Base-by-base conservation (phyloP, 1,140 invertebrate species). In the Adoxophyes honmai region DNA sequence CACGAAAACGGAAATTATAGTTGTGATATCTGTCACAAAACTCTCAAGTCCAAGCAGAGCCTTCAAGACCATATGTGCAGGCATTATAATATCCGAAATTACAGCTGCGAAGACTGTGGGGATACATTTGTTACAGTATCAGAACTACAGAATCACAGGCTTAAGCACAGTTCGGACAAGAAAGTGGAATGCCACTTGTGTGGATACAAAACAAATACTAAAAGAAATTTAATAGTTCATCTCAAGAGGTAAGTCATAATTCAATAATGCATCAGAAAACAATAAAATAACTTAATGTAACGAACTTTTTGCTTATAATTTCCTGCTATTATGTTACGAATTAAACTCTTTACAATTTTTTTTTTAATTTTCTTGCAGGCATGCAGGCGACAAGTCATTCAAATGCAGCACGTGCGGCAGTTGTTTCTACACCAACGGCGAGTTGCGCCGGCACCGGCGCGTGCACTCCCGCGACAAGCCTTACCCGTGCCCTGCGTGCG, bases 391-490 rank as follows among this genome's bases (percentile, higher is more conserved):
- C 18, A 85, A 88, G 56, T 64, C 73, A 42, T 83, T 76, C 58
- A 89, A 87, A 70, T 90, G 89, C 64, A 66, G 75, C 10, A 34
- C 72, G n/a, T 90, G 89, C 51, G 64, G 75, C 15, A 33, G 80
- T n/a, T 65, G 66, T 18, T 89, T 88, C 59, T 88, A 80, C 53
- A 89, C 86, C 5, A 73, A 66, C 53, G 72, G 81, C 15, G 86
- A 88, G n/a, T 64, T 89, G 11, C 79, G 82, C 39, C 68, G 83
- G 1, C 90, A 91, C 57, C 76, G 73, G 18, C 65, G 91, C 9
- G 89, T 90, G 35, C 91, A 92, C 69, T 90, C 90, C 0, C 82
- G 78, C 0, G 90, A 91, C 37, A 92, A 92, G 68, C 91, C 91
- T 4, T 93, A 90, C 59, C 73, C 81, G 0, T 93, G 92, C 61